A percentile compares a stretch with the other conserved stretches of the same genome.
Conservation (phyloP, 2,113 vertebrate species). For the Patagioenas fasciata region DNA sequence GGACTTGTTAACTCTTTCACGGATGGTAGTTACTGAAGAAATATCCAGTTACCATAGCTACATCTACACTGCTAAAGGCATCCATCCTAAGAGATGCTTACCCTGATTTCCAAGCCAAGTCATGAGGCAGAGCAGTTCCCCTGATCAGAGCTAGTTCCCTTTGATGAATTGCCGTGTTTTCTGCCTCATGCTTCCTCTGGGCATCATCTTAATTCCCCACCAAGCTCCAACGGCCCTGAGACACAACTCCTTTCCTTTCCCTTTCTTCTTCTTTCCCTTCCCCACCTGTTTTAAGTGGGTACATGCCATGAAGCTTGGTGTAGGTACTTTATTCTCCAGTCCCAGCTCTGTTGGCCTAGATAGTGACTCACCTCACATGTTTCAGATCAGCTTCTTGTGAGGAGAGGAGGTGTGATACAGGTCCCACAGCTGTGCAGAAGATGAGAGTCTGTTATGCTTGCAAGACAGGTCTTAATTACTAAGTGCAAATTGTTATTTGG, state of each 20-base stretch:
- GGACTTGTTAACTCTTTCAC: neutral
- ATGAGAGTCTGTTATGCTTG: neutral
- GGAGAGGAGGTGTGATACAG: neutral
- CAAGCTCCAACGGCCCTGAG: neutral
- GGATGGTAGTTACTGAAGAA: neutral
- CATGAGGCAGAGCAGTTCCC: neutral
- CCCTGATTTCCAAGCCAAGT: neutral
- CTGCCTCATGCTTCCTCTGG: fast-evolving
- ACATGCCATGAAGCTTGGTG: neutral
- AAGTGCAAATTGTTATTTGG: conserved; percentile 32
- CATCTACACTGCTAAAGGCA: neutral
- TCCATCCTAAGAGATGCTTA: neutral
- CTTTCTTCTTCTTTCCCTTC: too few species aligned
- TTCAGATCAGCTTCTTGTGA: neutral
- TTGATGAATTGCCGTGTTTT: fast-evolving
- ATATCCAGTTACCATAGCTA: neutral
- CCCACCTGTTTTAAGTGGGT: neutral
- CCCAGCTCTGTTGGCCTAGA: neutral
- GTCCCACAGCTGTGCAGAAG: neutral
- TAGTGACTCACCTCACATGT: neutral
- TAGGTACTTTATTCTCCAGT: neutral
- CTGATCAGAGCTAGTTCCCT: neutral
- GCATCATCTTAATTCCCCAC: neutral
- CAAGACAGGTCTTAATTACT: conserved; percentile 48
- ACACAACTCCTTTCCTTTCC: neutral